A percentile compares a stretch with the other conserved stretches of the same genome.
phyloP scores from a whole-genome alignment of 1,140 invertebrate genomes.

The Saxidomus purpurata region DNA sequence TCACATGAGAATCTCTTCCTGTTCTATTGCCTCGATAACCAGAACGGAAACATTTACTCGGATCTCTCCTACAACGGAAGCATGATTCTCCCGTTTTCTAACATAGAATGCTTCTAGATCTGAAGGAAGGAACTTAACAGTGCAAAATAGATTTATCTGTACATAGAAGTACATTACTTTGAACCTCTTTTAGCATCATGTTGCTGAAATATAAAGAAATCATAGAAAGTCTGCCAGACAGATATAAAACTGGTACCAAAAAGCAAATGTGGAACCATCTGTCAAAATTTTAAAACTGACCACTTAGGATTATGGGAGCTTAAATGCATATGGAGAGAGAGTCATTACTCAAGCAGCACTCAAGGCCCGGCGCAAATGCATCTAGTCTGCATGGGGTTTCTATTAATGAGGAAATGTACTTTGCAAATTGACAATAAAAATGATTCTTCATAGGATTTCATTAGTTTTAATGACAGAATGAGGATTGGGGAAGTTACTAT shows the following conservation, averaged over 20 bases:
- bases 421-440: constrained; percentile 11
- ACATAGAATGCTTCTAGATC: neutral
- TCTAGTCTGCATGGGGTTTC: neutral
- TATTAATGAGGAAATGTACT: constrained; percentile 18
- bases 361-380: neutral
- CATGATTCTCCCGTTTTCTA: neutral
- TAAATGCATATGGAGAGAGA: neutral
- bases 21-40: neutral
- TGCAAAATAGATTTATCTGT: neutral
- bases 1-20: neutral
- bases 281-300: neutral
- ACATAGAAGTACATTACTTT: neutral
- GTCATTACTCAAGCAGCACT: neutral
- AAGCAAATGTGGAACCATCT: neutral
- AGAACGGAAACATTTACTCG: neutral
- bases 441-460: neutral
- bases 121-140: too few relatives aligned
- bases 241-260: neutral
- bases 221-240: neutral
- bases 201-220: neutral
- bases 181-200: neutral
- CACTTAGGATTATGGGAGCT: neutral
- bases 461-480: neutral
- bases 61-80: neutral
- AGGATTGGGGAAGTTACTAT: too few relatives aligned